phyloP scores from a whole-genome alignment of 2,113 vertebrate species.

The Hylia prasina region DNA sequence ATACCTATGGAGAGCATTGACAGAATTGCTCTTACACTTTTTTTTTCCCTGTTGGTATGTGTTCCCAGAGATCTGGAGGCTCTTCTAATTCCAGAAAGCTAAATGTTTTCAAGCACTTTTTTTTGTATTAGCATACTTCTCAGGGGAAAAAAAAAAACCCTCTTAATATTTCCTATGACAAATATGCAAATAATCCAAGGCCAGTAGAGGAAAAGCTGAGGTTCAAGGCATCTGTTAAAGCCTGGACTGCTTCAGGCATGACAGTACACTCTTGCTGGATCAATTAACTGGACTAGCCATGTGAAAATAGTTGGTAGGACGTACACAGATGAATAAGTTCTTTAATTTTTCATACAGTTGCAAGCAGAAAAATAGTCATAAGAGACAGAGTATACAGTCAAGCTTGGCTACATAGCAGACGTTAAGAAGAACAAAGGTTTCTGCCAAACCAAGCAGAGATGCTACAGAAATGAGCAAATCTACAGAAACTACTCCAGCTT shows the following conservation, averaged over 20 bases:
- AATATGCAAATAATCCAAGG: not conserved
- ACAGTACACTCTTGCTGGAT: not conserved
- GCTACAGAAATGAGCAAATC: not conserved
- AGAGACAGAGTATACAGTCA: not conserved
- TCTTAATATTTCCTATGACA: not conserved
- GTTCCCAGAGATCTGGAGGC: not conserved
- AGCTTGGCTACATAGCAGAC: not conserved
- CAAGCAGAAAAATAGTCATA: not conserved
- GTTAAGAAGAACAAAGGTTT: not conserved
- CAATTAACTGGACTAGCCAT: constrained; percentile 42
- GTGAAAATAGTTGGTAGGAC: constrained; percentile 25
- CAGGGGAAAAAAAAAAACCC: not conserved
- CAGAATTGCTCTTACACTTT: not conserved
- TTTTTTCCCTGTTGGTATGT: accelerated
- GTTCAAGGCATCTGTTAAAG: not conserved
- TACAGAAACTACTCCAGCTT: not conserved
- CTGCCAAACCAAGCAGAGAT: not conserved
- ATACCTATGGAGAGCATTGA: not conserved
- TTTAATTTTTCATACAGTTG: constrained; percentile 31
- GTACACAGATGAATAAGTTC: constrained; percentile 10
- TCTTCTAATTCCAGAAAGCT: not conserved
- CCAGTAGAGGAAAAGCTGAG: not conserved
- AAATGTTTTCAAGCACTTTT: not conserved
- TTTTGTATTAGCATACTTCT: not conserved
- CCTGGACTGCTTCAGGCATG: constrained; percentile 20